Base-by-base conservation (phyloP, 2,888 invertebrate species). In the Halictus quadricinctus region DNA sequence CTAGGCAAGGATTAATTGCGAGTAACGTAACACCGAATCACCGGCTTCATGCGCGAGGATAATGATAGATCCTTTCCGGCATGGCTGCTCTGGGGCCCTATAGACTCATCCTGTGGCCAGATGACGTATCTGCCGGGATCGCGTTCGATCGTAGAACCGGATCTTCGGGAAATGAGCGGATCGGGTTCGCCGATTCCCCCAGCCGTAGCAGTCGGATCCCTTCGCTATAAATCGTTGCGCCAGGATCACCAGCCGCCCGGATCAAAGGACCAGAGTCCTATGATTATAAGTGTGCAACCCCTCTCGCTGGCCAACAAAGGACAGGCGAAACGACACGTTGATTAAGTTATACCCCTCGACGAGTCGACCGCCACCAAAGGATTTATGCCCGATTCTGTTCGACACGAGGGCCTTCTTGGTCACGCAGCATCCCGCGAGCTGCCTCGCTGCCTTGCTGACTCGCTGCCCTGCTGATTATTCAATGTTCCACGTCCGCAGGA, bases 321-420 rank as follows among this genome's bases (percentile, higher is more conserved):
- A 76, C 64, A 58, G 54, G 2, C 81, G 64, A 41, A 78, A 58
- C 74, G 83, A 76, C 77, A 70, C 76, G 76, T 72, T 79, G 86
- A 88, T 88, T 81, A 86, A 88, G 88, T 88, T 88, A 83, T 82
- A 88, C 58, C 79, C 72, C 66, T 73, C 50, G 50, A 69, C 79
- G 78, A 83, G 76, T 29, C 18, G 18, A 70, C 74, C 82, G 84
- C 86, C 83, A 87, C 81, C 79, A 15, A 79, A 84, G 78, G 85
- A 89, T 90, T 86, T 86, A 89, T 88, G 87, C 80, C 75, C 70
- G 82, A 87, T 84, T 83, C 80, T 83, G 43, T n/a, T 70, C 43
- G 69, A 70, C 69, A 41, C 69, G 41, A 70, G 69, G 36, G 36
- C 66, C 66, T 69, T 15, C 66, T 66, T 36, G 66, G 66, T 36